phyloP scores from a whole-genome alignment of 2,888 invertebrate species.

The Amiota minor region DNA sequence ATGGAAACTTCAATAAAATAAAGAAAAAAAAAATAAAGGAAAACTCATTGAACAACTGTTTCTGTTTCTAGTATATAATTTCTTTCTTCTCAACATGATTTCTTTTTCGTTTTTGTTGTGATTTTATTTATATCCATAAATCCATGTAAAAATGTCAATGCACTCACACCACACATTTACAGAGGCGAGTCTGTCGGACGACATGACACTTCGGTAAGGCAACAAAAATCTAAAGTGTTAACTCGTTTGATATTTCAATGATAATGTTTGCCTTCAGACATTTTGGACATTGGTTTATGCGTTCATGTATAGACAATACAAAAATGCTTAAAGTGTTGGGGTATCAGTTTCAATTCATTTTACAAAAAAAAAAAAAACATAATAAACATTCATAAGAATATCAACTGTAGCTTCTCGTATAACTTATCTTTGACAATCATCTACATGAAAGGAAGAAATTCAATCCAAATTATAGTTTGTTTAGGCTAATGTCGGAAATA shows the following conservation, averaged over 20 bases:
- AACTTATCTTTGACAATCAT: too few species aligned
- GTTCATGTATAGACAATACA: too few species aligned
- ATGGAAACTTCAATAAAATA: not conserved
- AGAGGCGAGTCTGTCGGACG: constrained; percentile 4
- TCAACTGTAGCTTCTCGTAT: too few species aligned
- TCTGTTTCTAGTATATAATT: constrained; percentile 3
- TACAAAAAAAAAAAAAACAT: not conserved
- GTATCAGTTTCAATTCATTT: not conserved
- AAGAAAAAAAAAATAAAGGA: not conserved
- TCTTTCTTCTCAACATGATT: not conserved
- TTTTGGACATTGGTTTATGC: too few species aligned
- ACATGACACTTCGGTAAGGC: not conserved
- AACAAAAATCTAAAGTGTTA: constrained; percentile 4
- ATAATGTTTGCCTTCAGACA: constrained; percentile 3
- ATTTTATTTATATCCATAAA: constrained; percentile 26
- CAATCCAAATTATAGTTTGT: too few species aligned
- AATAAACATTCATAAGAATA: too few species aligned
- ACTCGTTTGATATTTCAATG: constrained; percentile 9
- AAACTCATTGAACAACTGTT: not conserved
- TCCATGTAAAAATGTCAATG: constrained; percentile 44
- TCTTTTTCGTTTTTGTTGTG: not conserved
- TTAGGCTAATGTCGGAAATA: too few species aligned
- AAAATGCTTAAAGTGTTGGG: not conserved
- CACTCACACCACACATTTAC: constrained; percentile 19
- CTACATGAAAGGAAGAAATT: too few species aligned